phyloP scores from a whole-genome alignment of 2,113 vertebrate species.

The Rallus limicola region DNA sequence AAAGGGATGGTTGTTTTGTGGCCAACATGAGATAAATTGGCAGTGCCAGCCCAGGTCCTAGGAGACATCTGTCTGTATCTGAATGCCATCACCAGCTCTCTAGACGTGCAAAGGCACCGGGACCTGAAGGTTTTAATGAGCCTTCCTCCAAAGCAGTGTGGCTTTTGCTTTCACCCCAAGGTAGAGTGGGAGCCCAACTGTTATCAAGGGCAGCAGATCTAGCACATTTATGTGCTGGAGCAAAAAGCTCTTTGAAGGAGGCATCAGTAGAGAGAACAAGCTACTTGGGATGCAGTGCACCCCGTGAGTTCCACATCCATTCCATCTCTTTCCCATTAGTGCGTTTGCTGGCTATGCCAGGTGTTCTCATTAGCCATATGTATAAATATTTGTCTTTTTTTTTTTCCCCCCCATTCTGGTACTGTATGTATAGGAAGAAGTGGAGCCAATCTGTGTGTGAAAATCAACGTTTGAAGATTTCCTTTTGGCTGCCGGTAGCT shows the following conservation, averaged over 20 bases:
- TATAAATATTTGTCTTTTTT: constrained; percentile 76
- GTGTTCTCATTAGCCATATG: constrained; percentile 71
- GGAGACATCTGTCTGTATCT: constrained; percentile 29
- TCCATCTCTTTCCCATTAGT: constrained; percentile 29
- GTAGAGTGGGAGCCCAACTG: not conserved
- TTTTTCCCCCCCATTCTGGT: constrained; percentile 58
- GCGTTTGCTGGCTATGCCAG: constrained; percentile 71
- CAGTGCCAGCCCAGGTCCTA: constrained; percentile 41
- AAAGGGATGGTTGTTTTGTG: constrained; percentile 54
- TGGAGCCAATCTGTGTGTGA: constrained; percentile 46
- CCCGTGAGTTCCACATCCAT: not conserved
- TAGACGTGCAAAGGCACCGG: not conserved
- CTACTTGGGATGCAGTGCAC: not conserved
- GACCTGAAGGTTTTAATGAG: not conserved
- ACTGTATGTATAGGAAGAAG: constrained; percentile 62
- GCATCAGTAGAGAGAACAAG: not conserved
- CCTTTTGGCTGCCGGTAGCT: constrained; percentile 7
- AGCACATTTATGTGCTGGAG: not conserved
- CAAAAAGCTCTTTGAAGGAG: not conserved
- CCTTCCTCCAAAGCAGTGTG: not conserved
- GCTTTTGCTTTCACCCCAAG: not conserved
- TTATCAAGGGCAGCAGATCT: not conserved
- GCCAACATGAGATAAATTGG: constrained; percentile 55
- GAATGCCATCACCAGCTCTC: not conserved
- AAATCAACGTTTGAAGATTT: constrained; percentile 31